phyloP scores from a whole-genome alignment of 1,140 invertebrate species.

The Neomicropteryx cornuta region DNA sequence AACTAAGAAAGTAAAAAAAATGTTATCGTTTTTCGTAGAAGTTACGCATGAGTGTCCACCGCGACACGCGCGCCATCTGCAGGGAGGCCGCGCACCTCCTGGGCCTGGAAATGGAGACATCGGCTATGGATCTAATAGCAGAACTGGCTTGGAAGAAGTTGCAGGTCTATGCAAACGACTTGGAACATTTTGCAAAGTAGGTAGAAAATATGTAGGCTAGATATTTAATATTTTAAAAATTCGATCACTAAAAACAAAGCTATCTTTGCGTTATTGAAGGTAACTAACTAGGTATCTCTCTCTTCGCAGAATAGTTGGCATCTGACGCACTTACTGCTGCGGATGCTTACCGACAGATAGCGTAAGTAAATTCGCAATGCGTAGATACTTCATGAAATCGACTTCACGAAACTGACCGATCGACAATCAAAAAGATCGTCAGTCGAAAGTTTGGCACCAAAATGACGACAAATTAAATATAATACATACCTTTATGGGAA shows the following conservation, averaged over 20 bases:
- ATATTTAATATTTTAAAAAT: background rate
- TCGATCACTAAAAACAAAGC: background rate
- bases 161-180: slow-evolving; percentile 32
- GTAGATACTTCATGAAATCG: background rate
- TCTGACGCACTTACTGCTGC: too few species aligned
- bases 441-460: too few species aligned
- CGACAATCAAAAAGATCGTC: too few species aligned
- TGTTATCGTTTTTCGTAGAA: slow-evolving; percentile 27
- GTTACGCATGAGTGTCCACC: slow-evolving; percentile 30
- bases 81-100: slow-evolving; percentile 32
- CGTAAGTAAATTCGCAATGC: background rate
- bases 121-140: slow-evolving; percentile 35
- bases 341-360: background rate
- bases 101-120: slow-evolving; percentile 32
- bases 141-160: slow-evolving; percentile 41
- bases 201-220: slow-evolving; percentile 10
- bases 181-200: slow-evolving; percentile 45
- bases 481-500: too few species aligned
- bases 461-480: too few species aligned
- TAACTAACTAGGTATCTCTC: too few species aligned
- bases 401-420: too few species aligned
- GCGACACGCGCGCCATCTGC: slow-evolving; percentile 31
- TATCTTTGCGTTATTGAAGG: background rate
- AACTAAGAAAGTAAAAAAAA: too few species aligned
- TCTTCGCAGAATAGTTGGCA: too few species aligned